Conservation (phyloP, 1,140 invertebrate genomes). For the Lineus longissimus region DNA sequence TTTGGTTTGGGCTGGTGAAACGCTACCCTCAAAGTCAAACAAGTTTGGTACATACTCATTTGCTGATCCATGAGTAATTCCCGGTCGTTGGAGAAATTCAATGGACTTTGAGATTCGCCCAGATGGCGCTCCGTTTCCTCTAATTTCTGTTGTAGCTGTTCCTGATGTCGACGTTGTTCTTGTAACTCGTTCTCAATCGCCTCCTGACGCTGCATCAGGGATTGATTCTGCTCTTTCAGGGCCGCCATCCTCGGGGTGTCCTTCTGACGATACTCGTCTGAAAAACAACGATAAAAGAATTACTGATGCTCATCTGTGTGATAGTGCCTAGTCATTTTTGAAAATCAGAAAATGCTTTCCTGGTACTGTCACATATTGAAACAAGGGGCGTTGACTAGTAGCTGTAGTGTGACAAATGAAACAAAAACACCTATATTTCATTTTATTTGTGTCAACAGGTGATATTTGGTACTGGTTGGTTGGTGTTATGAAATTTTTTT, state of each 20-base stretch:
- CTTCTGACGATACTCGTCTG: background rate
- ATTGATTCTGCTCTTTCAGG: background rate
- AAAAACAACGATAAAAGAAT: background rate
- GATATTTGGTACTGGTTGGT: no score
- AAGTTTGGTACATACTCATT: slow-evolving; percentile 4
- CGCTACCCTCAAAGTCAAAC: no score
- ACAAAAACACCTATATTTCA: no score
- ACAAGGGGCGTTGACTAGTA: no score
- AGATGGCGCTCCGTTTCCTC: background rate
- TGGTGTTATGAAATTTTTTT: no score
- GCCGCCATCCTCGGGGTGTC: background rate
- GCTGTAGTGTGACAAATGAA: no score
- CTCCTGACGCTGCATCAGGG: background rate
- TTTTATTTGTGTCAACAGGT: no score
- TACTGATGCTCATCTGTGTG: background rate
- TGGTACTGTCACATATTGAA: no score
- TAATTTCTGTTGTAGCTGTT: background rate
- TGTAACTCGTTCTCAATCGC: background rate
- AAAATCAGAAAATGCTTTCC: no score
- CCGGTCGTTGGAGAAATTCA: background rate
- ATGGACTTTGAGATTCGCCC: background rate
- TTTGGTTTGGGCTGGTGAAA: background rate
- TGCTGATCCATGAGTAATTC: background rate
- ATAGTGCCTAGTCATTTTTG: no score
- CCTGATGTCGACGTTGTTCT: background rate